Base-by-base conservation (phyloP, 2,888 invertebrate species). In the Tupiocoris notatus region DNA sequence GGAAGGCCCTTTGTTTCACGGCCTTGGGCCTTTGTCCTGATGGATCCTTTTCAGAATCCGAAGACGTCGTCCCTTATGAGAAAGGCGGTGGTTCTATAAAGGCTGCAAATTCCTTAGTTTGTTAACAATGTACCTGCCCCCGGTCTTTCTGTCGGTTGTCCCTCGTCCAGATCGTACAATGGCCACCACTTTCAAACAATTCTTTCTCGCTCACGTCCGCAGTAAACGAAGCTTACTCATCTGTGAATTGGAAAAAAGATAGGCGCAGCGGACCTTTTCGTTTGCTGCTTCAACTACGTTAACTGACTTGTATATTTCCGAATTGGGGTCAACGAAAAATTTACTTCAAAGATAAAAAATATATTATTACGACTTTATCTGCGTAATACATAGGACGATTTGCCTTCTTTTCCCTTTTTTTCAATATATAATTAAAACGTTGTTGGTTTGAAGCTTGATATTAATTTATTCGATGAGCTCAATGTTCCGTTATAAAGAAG, bases 1-100 rank as follows among this genome's bases (percentile, higher is more conserved):
- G 73, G 7, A n/a, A 59, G 25, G 63, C 63, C 22, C 39, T 73
- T 73, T 73, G 61, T 61, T 73, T 62, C 63, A 1, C 57, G 7
- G 9, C n/a, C n/a, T 25, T 20, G 17, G 73, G 22, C 62, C 73
- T 73, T 73, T 73, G 73, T 73, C 39, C 63, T 73, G 73, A 73
- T 73, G 61, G 73, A 73, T 73, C 73, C 73, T 73, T 63, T 73
- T 63, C 39, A 62, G 39, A 25, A n/a, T 16, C 24, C 22, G 3
- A 7, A 3, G n/a, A n/a, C n/a, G 3, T 39, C 39, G 12, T 39
- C 12, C 39, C 39, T 39, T 39, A 39, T 39, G 67, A n/a, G 1
- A 1, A 7, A 39, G 3, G 67, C 12, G 56, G 67, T 18, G 2
- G 22, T 20, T 16, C 67, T 59, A n/a, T 59, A 59, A 18, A 59